Conservation (phyloP, 2,113 vertebrate species). For the Chlorodrepanis virens region DNA sequence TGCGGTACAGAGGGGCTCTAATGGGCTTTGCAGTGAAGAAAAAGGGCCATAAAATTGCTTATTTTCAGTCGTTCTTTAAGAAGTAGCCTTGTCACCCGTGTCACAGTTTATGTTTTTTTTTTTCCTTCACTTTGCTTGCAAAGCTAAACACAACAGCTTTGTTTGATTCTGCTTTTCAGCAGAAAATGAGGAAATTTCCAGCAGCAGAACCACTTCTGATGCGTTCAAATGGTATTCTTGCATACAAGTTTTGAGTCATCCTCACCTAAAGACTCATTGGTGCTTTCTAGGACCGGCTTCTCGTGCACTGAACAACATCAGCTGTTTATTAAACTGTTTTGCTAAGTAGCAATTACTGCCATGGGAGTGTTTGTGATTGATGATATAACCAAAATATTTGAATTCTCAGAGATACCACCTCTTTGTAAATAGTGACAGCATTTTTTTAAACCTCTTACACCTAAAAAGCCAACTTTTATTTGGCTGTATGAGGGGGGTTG, state of each 20-base stretch:
- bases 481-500: not conserved
- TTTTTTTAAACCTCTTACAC: not conserved
- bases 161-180: not conserved
- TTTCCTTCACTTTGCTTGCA: accelerated
- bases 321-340: not conserved
- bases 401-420: not conserved
- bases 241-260: accelerated
- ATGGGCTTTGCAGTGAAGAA: accelerated
- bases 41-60: accelerated
- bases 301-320: not conserved
- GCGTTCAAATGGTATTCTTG: accelerated
- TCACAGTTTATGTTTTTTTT: accelerated
- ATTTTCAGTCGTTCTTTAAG: not conserved
- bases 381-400: not conserved
- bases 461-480: not conserved
- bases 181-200: not conserved
- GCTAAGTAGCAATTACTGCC: not conserved
- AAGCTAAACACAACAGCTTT: not conserved
- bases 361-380: not conserved
- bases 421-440: not conserved
- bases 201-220: not conserved
- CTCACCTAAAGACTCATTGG: not conserved
- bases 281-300: not conserved
- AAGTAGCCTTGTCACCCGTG: accelerated
- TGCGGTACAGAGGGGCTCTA: accelerated